Percentiles rank a stretch among this genome's conserved stretches.
phyloP scores from a whole-genome alignment of 2,113 vertebrate genomes.

The Corvus cornix region DNA sequence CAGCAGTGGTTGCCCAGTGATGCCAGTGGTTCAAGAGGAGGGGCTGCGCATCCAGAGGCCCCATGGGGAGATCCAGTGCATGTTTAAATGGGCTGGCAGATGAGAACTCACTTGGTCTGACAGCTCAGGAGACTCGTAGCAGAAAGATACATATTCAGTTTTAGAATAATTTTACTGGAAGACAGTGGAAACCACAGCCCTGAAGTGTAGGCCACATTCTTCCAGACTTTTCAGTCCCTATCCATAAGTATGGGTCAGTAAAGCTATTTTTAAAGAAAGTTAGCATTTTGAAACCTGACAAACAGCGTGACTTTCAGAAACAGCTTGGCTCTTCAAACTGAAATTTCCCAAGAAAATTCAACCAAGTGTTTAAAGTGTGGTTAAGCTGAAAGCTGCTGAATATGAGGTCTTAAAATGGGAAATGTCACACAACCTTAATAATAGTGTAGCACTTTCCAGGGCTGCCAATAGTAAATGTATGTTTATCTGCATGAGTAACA shows the following conservation, averaged over 20 bases:
- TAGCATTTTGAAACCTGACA: neutral
- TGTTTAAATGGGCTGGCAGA: neutral
- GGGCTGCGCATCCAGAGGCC: neutral
- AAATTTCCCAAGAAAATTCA: constrained; percentile 7
- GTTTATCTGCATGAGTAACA: constrained; percentile 31
- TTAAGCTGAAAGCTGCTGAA: constrained; percentile 22
- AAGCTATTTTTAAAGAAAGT: constrained; percentile 7
- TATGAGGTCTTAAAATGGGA: constrained; percentile 21
- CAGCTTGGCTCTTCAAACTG: neutral
- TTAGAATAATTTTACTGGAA: neutral
- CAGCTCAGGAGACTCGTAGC: neutral
- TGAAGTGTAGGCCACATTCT: neutral
- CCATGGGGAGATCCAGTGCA: rapidly evolving
- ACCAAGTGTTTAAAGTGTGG: constrained; percentile 10
- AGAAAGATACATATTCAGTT: neutral
- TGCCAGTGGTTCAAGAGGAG: neutral
- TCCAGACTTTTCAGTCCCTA: neutral
- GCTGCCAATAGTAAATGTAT: constrained; percentile 2
- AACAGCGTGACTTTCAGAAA: neutral
- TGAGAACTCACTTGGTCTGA: neutral
- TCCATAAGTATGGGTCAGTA: neutral
- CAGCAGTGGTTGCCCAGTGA: neutral
- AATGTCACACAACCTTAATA: constrained; percentile 38
- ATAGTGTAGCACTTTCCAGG: neutral
- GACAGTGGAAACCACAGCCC: neutral